phyloP scores from a whole-genome alignment of 2,797 vertebrate species.

The Enteromius paludinosus region DNA sequence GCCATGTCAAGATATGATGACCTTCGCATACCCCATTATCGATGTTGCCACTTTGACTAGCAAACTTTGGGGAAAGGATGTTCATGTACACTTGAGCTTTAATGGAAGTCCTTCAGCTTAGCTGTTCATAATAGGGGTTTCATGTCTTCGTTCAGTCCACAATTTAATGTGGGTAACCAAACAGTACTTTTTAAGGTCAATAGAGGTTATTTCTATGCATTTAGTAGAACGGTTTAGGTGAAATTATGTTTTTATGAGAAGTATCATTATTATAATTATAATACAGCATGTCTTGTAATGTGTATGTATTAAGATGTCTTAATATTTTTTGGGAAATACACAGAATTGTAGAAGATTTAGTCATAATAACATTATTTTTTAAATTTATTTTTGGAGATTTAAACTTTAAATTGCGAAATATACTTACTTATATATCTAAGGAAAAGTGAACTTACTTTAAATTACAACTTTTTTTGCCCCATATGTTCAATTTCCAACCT shows the following conservation, averaged over 20 bases:
- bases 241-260: background rate
- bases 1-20: slow-evolving; percentile 10
- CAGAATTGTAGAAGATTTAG: background rate
- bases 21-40: background rate
- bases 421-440: no score
- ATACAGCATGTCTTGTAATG: background rate
- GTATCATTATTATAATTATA: background rate
- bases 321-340: background rate
- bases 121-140: background rate
- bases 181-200: background rate
- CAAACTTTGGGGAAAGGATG: slow-evolving; percentile 11
- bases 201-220: background rate
- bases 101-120: slow-evolving; percentile 6
- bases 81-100: slow-evolving; percentile 28
- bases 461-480: no score
- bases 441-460: no score
- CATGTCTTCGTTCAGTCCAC: slow-evolving; percentile 4
- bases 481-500: no score
- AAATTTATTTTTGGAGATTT: no score
- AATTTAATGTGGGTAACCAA: background rate
- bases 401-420: no score
- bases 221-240: background rate
- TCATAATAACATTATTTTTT: no score
- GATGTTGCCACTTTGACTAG: background rate
- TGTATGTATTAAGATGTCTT: background rate